Evolutionary conservation across 2,888 invertebrate species (phyloP).

Genomic region (Drosophila rubida): DNA sequence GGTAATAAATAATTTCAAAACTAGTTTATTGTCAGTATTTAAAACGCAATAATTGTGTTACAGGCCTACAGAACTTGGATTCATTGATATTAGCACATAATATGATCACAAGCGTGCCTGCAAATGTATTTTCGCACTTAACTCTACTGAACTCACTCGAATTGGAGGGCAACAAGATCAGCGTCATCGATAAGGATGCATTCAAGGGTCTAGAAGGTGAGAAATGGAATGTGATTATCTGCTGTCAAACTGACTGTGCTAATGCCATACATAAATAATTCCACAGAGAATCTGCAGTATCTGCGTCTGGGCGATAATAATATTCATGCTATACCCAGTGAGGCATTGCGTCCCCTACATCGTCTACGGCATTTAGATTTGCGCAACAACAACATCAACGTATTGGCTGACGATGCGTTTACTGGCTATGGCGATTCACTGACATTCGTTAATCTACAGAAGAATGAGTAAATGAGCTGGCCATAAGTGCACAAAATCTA

Average conservation of each 20-base stretch:
- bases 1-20: slow-evolving; percentile 86
- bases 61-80: slow-evolving; percentile 92
- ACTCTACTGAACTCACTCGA: slow-evolving; percentile 93
- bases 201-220: slow-evolving; percentile 95
- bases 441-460: slow-evolving; percentile 96
- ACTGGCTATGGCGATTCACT: slow-evolving; percentile 95
- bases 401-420: slow-evolving; percentile 93
- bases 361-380: slow-evolving; percentile 95
- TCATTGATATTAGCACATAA: slow-evolving; percentile 94
- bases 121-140: slow-evolving; percentile 93
- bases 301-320: slow-evolving; percentile 95
- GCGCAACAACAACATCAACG: slow-evolving; percentile 93
- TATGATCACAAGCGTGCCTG: slow-evolving; percentile 91
- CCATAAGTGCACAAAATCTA: slow-evolving; percentile 18
- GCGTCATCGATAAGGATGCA: slow-evolving; percentile 92
- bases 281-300: slow-evolving; percentile 94
- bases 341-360: slow-evolving; percentile 92
- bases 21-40: background rate
- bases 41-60: background rate
- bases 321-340: slow-evolving; percentile 93
- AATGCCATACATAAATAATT: background rate
- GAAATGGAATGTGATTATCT: slow-evolving; percentile 34
- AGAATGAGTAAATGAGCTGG: slow-evolving; percentile 91
- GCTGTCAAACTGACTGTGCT: background rate
- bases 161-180: slow-evolving; percentile 94